Conservation (phyloP, 2,888 invertebrate species). For the Orthosia gothica region DNA sequence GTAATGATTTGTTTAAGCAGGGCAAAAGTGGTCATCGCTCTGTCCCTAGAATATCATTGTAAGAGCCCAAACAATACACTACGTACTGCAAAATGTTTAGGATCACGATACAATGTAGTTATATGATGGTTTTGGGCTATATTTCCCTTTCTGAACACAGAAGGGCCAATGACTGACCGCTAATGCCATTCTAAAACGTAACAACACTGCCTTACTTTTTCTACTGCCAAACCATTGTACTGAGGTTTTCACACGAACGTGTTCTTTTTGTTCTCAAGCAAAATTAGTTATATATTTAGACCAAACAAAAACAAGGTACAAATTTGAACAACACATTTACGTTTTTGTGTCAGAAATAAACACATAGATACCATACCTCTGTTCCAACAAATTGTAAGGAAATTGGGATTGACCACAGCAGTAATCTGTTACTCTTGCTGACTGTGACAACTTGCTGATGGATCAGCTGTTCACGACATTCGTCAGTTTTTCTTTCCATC, state of each 20-base stretch:
- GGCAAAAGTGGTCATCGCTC: too few species aligned
- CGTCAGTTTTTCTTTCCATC: constrained; percentile 21
- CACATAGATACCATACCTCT: too few species aligned
- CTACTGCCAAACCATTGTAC: too few species aligned
- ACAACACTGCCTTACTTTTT: background rate
- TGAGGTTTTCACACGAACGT: too few species aligned
- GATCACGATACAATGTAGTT: too few species aligned
- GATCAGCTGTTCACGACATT: constrained; percentile 21
- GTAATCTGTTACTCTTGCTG: constrained; percentile 43
- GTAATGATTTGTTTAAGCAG: too few species aligned
- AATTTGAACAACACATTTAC: background rate
- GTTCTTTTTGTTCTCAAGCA: background rate
- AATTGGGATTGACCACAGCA: constrained; percentile 26
- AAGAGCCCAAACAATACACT: too few species aligned
- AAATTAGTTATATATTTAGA: background rate
- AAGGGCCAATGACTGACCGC: background rate
- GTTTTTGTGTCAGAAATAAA: background rate
- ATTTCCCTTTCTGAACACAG: too few species aligned
- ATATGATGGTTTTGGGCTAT: too few species aligned
- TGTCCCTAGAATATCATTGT: too few species aligned
- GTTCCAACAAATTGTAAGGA: constrained; percentile 13
- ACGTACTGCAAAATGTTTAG: too few species aligned
- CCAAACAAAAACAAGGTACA: background rate
- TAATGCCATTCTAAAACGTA: background rate
- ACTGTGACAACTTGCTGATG: constrained; percentile 50